Percentiles rank a stretch among this genome's conserved stretches.
These are phyloP conservation scores for Parotia lawesii DNA, from an alignment of 2,113 vertebrate species.

Conservation along the genomic window DNA sequence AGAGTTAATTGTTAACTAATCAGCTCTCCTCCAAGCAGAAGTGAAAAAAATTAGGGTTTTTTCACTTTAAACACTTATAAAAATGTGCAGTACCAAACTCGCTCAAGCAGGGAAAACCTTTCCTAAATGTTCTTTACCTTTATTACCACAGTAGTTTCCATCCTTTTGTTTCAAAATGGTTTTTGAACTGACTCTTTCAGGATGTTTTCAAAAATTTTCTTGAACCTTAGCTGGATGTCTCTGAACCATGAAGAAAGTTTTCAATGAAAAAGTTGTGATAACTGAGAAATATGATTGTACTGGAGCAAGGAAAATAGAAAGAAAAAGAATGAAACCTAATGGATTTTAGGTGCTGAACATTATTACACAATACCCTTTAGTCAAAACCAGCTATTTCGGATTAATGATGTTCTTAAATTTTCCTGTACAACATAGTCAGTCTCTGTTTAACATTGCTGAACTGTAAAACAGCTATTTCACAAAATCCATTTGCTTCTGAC, in stretches of 20 bases:
- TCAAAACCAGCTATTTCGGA: not conserved
- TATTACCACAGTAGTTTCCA: not conserved
- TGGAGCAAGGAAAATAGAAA: not conserved
- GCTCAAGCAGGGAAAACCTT: not conserved
- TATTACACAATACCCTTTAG: conserved; percentile 19
- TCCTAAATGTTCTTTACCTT: not conserved
- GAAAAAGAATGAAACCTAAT: not conserved
- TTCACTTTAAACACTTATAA: not conserved
- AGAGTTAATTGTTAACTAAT: not conserved
- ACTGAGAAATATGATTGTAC: not conserved
- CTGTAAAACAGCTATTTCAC: conserved; percentile 47
- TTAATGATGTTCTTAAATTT: conserved; percentile 30
- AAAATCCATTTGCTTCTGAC: conserved; percentile 42
- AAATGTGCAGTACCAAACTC: not conserved
- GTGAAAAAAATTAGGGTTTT: not conserved
- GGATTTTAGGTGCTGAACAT: not conserved
- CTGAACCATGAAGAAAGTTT: not conserved
- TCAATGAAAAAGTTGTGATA: not conserved
- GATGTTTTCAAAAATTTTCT: not conserved
- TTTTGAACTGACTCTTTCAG: not conserved
- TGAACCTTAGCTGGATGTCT: not conserved
- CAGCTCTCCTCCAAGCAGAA: not conserved
- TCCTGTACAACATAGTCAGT: not conserved
- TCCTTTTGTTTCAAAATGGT: not conserved
- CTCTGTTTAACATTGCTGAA: conserved; percentile 53